Base-by-base conservation (phyloP, 2,888 invertebrate genomes). In the Epinotia ramella region DNA sequence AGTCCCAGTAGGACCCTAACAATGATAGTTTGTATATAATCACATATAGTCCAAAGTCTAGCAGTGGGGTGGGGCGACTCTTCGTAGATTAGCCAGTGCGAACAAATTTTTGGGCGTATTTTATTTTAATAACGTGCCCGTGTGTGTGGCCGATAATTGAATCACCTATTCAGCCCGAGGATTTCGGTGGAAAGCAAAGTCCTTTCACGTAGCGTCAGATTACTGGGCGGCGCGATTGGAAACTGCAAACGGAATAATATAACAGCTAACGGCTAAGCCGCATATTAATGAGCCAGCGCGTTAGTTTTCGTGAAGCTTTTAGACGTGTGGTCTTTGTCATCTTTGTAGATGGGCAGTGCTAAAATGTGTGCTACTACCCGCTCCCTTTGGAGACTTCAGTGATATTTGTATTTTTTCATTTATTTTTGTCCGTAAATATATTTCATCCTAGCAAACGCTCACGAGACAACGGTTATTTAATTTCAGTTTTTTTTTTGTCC, bases 181-280 rank as follows among this genome's bases (percentile, higher is more conserved):
- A 69, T 69, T 69, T 69, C 11, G 69, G 68, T 69, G 60, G 60
- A 69, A 46, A 69, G 20, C 68, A 57, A 56, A 56, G 69, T 69
- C 69, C 57, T 69, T 69, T 69, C 69, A 69, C 59, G 60, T 69
- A 69, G 69, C 60, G 16, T 60, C 69, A 69, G 69, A 60, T 60
- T 60, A 69, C 59, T 24, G 57, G 18, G 68, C 18, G 40, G 64
- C 24, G 24, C 57, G 68, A 59, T 59, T 68, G 68, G 57, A 16
- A 68, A 68, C 16, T 59, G 67, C 56, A 66, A 66, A 66, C 53
- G 33, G 57, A 68, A 68, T 62, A 33, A 68, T 68, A 68, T 44
- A 68, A 53, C 53, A 33, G 66, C 49, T 24, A 49, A 28, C 24
- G 24, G 53, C 5, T 53, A 12, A 68, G 57, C 57, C 44, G 44